Conservation (phyloP, 2,113 vertebrate species). For the Rostratula benghalensis region DNA sequence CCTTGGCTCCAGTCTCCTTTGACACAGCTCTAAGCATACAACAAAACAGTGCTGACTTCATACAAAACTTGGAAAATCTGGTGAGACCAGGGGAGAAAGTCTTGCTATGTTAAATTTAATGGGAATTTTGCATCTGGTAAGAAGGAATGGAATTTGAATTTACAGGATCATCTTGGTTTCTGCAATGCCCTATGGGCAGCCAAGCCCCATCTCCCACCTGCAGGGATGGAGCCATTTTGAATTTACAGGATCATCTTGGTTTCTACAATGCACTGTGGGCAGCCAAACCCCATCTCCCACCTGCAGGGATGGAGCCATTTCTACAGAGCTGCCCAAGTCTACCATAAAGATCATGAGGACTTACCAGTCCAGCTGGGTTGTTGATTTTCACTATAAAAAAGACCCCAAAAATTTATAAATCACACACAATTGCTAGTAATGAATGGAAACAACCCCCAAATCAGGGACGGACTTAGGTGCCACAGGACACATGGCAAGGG, state of each 20-base stretch:
- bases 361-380: neutral
- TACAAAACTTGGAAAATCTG: neutral
- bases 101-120: neutral
- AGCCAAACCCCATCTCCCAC: neutral
- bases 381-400: neutral
- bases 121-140: neutral
- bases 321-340: neutral
- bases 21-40: neutral
- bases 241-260: neutral
- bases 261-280: neutral
- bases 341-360: fast-evolving
- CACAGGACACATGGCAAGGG: neutral
- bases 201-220: neutral
- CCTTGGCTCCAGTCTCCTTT: neutral
- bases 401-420: too few relatives aligned
- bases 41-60: neutral
- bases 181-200: neutral
- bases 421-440: neutral
- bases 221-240: fast-evolving
- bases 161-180: neutral
- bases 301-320: fast-evolving
- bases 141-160: neutral
- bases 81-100: fast-evolving
- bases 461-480: neutral
- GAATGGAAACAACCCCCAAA: neutral